Conservation (phyloP, 1,140 invertebrate genomes). For the Aphis gossypii region DNA sequence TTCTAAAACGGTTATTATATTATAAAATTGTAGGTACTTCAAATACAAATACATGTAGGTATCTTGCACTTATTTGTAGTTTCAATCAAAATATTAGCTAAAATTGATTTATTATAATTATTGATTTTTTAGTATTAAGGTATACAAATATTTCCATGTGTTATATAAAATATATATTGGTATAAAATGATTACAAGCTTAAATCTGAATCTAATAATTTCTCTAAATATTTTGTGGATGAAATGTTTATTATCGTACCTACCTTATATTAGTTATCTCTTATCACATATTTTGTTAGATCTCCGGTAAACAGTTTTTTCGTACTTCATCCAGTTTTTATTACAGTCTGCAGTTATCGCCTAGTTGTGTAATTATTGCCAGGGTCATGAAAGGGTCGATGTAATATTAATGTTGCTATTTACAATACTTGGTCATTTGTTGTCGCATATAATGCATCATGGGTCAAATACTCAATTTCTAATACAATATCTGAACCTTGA, state of each 20-base stretch:
- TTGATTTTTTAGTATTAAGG: background rate
- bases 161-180: background rate
- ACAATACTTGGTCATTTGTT: background rate
- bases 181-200: background rate
- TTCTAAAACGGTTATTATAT: background rate
- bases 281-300: background rate
- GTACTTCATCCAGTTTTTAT: background rate
- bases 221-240: background rate
- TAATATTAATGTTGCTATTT: conserved; percentile 34
- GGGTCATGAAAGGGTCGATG: conserved; percentile 24
- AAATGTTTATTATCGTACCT: background rate
- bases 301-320: background rate
- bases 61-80: no score
- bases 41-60: no score
- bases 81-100: no score
- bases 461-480: background rate
- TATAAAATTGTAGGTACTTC: background rate
- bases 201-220: background rate
- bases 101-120: background rate
- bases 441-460: background rate
- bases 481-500: background rate
- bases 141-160: background rate
- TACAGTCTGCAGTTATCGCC: background rate
- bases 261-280: background rate
- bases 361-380: conserved; percentile 25